Conservation (phyloP, 35 echinoderm and acorn worm species). For the Patiria miniata region DNA sequence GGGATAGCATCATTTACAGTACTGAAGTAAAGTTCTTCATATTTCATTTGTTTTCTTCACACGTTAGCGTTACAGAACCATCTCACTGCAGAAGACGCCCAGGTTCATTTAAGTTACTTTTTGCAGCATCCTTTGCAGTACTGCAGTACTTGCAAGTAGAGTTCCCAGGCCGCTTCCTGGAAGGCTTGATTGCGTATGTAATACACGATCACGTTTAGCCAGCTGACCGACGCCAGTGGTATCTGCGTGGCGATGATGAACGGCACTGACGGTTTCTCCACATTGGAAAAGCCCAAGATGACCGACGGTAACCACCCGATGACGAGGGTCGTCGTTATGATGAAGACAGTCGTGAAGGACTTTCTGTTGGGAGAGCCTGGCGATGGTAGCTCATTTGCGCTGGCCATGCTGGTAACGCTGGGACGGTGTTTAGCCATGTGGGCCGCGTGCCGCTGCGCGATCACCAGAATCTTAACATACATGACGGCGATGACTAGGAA, state of each 20-base stretch:
- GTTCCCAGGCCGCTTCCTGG: not conserved
- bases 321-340: not conserved
- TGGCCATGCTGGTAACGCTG: not conserved
- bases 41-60: no score
- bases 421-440: not conserved
- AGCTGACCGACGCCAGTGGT: slow-evolving; percentile 11
- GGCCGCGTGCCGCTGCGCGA: not conserved
- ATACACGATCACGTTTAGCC: slow-evolving; percentile 4
- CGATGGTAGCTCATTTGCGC: not conserved
- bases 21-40: no score
- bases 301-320: not conserved
- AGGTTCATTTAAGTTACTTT: no score
- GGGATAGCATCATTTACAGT: no score
- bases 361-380: slow-evolving; percentile 5
- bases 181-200: slow-evolving; percentile 7
- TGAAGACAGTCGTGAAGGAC: slow-evolving; percentile 2
- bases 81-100: no score
- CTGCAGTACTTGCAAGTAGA: not conserved
- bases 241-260: not conserved
- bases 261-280: not conserved
- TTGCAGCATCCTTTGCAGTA: slow-evolving; percentile 21
- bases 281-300: not conserved
- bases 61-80: no score
- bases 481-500: not conserved
- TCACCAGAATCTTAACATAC: not conserved